These are phyloP conservation scores for Macrobrachium nipponense DNA, from an alignment of 1,140 invertebrate genomes.

Conservation along the genomic window DNA sequence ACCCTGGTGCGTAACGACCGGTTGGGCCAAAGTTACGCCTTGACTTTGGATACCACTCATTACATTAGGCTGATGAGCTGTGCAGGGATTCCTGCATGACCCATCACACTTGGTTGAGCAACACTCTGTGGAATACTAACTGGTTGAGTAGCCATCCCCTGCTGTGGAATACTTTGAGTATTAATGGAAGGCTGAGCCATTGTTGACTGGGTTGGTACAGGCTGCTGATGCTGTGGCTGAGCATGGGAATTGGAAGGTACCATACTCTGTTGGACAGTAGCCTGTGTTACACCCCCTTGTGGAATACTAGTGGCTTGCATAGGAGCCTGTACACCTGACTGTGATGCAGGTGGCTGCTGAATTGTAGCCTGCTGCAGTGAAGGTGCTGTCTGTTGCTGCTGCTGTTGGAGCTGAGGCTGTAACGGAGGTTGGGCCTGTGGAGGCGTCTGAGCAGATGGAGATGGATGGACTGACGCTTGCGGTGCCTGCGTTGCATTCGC, in stretches of 20 bases:
- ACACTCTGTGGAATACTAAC: slow-evolving; percentile 29
- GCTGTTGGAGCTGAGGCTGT: slow-evolving; percentile 28
- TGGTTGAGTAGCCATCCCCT: slow-evolving; percentile 23
- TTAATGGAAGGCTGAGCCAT: slow-evolving; percentile 24
- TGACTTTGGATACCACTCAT: slow-evolving; percentile 23
- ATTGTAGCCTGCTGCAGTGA: slow-evolving; percentile 17
- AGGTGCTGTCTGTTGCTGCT: neutral
- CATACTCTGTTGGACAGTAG: slow-evolving; percentile 33
- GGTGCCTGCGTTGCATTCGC: slow-evolving; percentile 25
- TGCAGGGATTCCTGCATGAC: slow-evolving; percentile 17
- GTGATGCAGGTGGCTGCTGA: slow-evolving; percentile 13
- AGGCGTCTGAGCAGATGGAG: slow-evolving; percentile 46
- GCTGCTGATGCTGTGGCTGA: slow-evolving; percentile 38
- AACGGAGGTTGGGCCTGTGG: slow-evolving; percentile 46
- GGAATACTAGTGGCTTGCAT: slow-evolving; percentile 21
- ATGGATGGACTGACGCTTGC: slow-evolving; percentile 38
- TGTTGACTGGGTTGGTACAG: slow-evolving; percentile 21
- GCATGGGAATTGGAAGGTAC: slow-evolving; percentile 33
- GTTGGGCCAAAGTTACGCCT: slow-evolving; percentile 12
- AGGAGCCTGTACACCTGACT: slow-evolving; percentile 16
- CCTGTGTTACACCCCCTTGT: slow-evolving; percentile 23
- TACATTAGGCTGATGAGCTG: slow-evolving; percentile 46
- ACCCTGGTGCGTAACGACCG: slow-evolving; percentile 41
- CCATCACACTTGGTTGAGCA: slow-evolving; percentile 13
- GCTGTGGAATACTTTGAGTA: slow-evolving; percentile 29